Base-by-base conservation (phyloP, 2,113 vertebrate species). In the Caranx ignobilis region DNA sequence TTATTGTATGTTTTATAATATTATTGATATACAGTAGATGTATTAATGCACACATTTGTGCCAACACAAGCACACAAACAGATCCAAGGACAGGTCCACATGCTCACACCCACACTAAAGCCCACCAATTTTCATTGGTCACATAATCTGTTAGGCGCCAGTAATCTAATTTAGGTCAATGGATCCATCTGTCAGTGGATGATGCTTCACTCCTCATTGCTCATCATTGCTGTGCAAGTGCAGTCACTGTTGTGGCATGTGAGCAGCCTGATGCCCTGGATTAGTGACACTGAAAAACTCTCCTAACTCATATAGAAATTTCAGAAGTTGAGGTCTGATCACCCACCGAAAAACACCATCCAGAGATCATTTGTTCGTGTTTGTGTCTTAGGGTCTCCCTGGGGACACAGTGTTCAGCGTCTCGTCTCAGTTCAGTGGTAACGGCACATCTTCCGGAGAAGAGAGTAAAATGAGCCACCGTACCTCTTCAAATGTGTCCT, bases 351-450 rank as follows among this genome's bases (percentile, higher is more conserved):
- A 50, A 37, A 15, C 26, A 43, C 18, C 6, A 2, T 37, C 43
- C 19, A 0, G 26, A 12, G 4, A 37, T 41, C 0, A 8, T 34
- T 6, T 19, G 37, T 37, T 5, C 8, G 37, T 18, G 8, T 52
- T 63, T 64, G 9, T 84, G 8, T 87, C 81, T 86, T 37, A 95
- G 95, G 89, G 83, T 71, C 84, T 82, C 56, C 75, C 81, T 2
- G 87, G 80, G 4, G 92, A 95, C 83, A 92, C 88, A 0, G 91
- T 95, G 57, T 95, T 93, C 69, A 95, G 91, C 62, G 68, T 95
- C 63, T 90, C 91, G 12, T 94, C 93, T 45, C 85, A 84, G 77
- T 92, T 90, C 37, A 77, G 35, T 75, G 72, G 63, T 56, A 69
- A 41, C 9, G 35, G 21, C 5, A 8, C 66, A 3, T 37, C 77